Percentiles rank a stretch among this genome's conserved stretches.
These are phyloP conservation scores for Brenthis hecate DNA, from an alignment of 2,888 invertebrate species.

Conservation along the genomic window DNA sequence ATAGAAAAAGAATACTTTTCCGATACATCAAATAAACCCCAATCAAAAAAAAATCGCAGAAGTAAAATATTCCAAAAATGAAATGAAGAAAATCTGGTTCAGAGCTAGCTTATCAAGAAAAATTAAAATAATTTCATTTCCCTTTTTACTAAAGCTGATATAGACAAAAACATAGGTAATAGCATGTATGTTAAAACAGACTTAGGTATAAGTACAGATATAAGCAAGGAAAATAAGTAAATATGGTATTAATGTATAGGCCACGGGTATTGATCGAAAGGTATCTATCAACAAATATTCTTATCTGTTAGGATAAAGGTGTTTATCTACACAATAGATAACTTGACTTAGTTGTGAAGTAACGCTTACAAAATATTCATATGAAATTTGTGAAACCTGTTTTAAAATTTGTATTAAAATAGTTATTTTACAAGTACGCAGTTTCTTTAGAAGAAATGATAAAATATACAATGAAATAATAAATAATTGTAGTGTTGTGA, in stretches of 20 bases:
- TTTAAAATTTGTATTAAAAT: neutral
- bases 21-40: too few relatives aligned
- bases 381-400: conserved; percentile 14
- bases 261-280: conserved; percentile 48
- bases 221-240: conserved; percentile 1
- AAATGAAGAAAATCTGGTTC: too few relatives aligned
- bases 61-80: too few relatives aligned
- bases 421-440: neutral
- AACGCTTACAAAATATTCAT: conserved; percentile 39
- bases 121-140: too few relatives aligned
- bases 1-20: too few relatives aligned
- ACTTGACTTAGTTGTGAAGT: conserved; percentile 45
- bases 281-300: conserved; percentile 46
- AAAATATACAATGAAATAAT: neutral
- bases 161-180: too few relatives aligned
- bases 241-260: conserved; percentile 36
- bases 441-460: neutral
- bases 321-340: conserved; percentile 56
- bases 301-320: conserved; percentile 58
- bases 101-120: too few relatives aligned
- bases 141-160: too few relatives aligned
- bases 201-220: neutral
- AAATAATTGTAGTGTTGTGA: neutral
- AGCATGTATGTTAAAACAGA: too few relatives aligned
- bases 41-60: too few relatives aligned